A percentile compares a stretch with the other conserved stretches of the same genome.
phyloP scores from a whole-genome alignment of 2,888 invertebrate genomes.

The Drosophila borborema region DNA sequence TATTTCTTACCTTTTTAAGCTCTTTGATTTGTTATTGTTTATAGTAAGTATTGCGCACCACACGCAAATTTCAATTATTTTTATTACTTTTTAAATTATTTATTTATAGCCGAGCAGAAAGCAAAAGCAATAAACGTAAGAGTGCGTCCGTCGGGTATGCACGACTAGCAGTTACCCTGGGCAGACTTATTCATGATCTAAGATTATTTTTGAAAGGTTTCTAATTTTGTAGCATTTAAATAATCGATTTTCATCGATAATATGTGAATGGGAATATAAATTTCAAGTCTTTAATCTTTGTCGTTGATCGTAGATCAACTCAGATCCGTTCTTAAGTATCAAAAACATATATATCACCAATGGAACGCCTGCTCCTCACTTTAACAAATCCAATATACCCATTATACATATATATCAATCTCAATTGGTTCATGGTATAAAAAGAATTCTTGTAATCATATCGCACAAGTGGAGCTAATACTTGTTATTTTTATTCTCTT shows the following conservation, averaged over 20 bases:
- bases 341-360: not conserved
- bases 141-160: not conserved
- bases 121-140: not conserved
- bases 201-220: too few species aligned
- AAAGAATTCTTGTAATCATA: conserved; percentile 50
- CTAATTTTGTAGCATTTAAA: too few species aligned
- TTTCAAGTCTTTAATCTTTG: too few species aligned
- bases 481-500: conserved; percentile 5
- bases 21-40: conserved; percentile 37
- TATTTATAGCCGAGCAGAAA: conserved; percentile 37
- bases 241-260: not conserved
- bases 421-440: not conserved
- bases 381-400: not conserved
- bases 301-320: too few species aligned
- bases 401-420: not conserved
- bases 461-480: conserved; percentile 52
- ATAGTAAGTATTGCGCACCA: conserved; percentile 38
- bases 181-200: not conserved
- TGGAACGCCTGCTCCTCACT: too few species aligned
- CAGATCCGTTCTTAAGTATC: not conserved
- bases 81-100: conserved; percentile 39
- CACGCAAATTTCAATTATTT: conserved; percentile 51
- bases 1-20: conserved; percentile 4
- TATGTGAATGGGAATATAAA: not conserved
- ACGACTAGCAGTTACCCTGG: not conserved